Conservation (phyloP, 2,888 invertebrate species). For the Lasioglossum malachurum region DNA sequence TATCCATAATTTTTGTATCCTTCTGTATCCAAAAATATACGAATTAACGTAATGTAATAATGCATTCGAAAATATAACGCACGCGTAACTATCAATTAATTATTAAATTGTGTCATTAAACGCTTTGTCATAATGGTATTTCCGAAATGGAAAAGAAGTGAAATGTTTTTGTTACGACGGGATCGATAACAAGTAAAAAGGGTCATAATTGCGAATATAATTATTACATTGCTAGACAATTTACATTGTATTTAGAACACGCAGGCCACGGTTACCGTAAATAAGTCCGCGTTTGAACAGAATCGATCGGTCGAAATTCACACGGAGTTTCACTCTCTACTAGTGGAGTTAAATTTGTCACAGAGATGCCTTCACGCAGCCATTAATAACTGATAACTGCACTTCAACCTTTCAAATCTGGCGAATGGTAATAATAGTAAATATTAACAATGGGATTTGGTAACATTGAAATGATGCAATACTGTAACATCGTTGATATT, state of each 20-base stretch:
- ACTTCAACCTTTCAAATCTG: not conserved
- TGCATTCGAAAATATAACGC: not conserved
- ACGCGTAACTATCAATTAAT: not conserved
- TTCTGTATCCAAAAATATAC: too few species aligned
- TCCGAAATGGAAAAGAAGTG: not conserved
- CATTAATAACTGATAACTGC: conserved; percentile 4
- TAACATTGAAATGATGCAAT: not conserved
- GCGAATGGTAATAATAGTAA: not conserved
- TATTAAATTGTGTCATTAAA: not conserved
- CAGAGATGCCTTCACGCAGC: not conserved
- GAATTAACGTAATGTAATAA: not conserved
- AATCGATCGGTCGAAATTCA: conserved; percentile 6
- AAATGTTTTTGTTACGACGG: not conserved
- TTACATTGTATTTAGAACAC: not conserved
- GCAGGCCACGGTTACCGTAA: not conserved
- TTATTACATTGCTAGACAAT: not conserved
- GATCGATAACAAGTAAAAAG: not conserved
- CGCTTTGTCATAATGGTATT: not conserved
- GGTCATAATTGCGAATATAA: not conserved
- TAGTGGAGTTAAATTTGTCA: not conserved
- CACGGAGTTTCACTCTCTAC: not conserved
- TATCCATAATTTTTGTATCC: not conserved
- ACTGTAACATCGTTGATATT: not conserved
- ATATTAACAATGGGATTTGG: not conserved
- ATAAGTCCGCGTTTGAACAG: not conserved